Evolutionary conservation across 2,797 vertebrate genomes (phyloP).

Genomic region (Sciurus vulgaris): DNA sequence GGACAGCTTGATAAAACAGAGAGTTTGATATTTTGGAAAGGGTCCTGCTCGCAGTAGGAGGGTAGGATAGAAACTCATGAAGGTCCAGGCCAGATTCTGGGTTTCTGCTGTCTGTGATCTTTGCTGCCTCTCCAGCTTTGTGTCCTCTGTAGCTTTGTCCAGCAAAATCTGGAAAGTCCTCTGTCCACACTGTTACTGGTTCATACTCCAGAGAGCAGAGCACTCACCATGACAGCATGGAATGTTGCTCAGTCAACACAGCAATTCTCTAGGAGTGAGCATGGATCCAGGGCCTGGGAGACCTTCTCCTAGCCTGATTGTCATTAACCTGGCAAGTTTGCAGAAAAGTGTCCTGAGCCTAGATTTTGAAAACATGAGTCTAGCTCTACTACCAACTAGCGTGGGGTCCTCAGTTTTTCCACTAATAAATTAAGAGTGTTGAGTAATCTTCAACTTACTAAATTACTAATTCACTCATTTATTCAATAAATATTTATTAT

Average conservation of each 20-base stretch:
- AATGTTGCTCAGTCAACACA: too few species aligned
- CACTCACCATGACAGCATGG: neutral
- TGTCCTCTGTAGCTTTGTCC: neutral
- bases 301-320: neutral
- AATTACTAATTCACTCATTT: neutral
- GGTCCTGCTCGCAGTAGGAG: neutral
- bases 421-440: neutral
- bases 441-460: neutral
- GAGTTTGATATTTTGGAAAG: neutral
- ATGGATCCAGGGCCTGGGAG: neutral
- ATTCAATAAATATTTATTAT: conserved; percentile 19
- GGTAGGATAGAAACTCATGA: neutral
- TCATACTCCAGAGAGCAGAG: neutral
- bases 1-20: neutral
- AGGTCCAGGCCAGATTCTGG: neutral
- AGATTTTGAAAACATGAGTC: neutral
- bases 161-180: neutral
- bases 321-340: neutral
- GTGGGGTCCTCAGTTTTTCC: neutral
- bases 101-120: neutral
- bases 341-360: neutral
- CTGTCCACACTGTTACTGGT: neutral
- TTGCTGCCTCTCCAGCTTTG: neutral
- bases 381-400: neutral
- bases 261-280: neutral